Evolutionary conservation across 2,888 invertebrate species (phyloP).

Genomic region (Abscondita cerata): DNA sequence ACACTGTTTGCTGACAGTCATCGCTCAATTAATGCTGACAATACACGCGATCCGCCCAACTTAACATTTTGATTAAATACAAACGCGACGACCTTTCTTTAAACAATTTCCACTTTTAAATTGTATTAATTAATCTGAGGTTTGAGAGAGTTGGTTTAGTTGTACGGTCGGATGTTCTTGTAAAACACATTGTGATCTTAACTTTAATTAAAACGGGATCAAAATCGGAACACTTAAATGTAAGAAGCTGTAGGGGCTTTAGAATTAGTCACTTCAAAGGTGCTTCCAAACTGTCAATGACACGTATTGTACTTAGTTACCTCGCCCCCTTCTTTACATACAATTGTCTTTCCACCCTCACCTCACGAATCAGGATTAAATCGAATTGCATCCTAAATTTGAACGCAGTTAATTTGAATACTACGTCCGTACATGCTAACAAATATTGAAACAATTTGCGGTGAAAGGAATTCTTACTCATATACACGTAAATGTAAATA

Average conservation of each 20-base stretch:
- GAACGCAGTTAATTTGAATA: conserved; percentile 26
- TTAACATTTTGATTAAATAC: conserved; percentile 23
- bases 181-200: conserved; percentile 25
- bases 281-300: conserved; percentile 30
- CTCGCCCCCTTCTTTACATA: conserved; percentile 19
- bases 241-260: conserved; percentile 24
- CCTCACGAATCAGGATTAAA: conserved; percentile 20
- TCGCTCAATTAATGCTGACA: conserved; percentile 28
- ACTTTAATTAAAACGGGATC: conserved; percentile 32
- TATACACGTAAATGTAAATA: too few relatives aligned
- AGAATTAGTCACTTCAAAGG: conserved; percentile 30
- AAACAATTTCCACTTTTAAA: too few relatives aligned
- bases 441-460: too few relatives aligned
- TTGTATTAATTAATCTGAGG: too few relatives aligned
- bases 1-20: conserved; percentile 24
- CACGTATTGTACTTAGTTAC: conserved; percentile 32
- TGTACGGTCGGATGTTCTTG: conserved; percentile 14
- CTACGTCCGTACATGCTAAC: neutral
- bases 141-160: conserved; percentile 5
- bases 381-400: conserved; percentile 17
- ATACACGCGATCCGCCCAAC: conserved; percentile 6
- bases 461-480: too few relatives aligned
- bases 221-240: conserved; percentile 32
- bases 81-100: neutral
- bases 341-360: conserved; percentile 19